phyloP scores from a whole-genome alignment of 30 jellyfish, hydroid and myxozoan genomes.

The Chrysaora quinquecirrha region DNA sequence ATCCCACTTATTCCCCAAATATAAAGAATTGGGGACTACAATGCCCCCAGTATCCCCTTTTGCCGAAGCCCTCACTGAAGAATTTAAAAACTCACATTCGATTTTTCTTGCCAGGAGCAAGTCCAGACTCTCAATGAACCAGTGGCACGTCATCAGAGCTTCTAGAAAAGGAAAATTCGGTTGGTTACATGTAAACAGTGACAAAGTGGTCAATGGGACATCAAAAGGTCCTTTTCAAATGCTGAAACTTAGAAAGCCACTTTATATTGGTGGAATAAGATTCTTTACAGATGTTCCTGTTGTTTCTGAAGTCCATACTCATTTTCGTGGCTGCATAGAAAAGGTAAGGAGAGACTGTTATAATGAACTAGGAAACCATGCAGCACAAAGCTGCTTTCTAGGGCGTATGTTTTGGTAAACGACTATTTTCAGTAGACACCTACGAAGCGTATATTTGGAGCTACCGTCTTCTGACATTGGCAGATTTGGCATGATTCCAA shows the following conservation, averaged over 20 bases:
- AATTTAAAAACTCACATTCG: neutral
- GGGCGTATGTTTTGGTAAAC: no score
- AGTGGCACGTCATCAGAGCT: slow-evolving; percentile 52
- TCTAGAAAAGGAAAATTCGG: slow-evolving; percentile 36
- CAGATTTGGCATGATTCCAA: no score
- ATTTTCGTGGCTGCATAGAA: slow-evolving; percentile 71
- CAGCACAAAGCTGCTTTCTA: no score
- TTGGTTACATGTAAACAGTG: slow-evolving; percentile 3
- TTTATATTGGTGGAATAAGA: slow-evolving; percentile 54
- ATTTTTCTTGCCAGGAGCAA: slow-evolving; percentile 35
- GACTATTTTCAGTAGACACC: no score
- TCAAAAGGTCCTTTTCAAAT: slow-evolving; percentile 66
- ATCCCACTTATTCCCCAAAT: no score
- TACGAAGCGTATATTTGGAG: no score
- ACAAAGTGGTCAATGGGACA: slow-evolving; percentile 28
- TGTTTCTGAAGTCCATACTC: slow-evolving; percentile 23
- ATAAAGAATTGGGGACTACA: no score
- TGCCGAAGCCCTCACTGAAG: no score
- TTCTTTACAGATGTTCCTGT: slow-evolving; percentile 39
- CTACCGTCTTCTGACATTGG: no score
- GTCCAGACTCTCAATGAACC: slow-evolving; percentile 9
- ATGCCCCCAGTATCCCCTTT: no score
- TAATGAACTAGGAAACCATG: no score
- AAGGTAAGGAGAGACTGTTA: slow-evolving; percentile 42
- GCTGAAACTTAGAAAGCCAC: slow-evolving; percentile 58